A percentile compares a stretch with the other conserved stretches of the same genome.
These are phyloP conservation scores for Mya arenaria DNA, from an alignment of 1,140 invertebrate genomes.

Conservation along the genomic window DNA sequence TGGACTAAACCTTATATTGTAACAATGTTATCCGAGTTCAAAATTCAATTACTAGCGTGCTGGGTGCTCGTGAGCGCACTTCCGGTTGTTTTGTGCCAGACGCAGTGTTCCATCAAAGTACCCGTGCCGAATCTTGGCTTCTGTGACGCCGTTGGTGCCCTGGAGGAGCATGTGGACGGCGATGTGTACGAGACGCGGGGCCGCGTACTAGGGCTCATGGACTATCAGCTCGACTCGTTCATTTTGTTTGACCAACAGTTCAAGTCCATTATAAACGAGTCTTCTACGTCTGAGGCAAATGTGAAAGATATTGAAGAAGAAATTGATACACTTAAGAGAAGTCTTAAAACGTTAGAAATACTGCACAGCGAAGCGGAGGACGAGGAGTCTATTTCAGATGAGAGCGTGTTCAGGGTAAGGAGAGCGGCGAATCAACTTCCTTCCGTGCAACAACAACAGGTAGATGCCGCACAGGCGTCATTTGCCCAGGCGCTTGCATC, in stretches of 20 bases:
- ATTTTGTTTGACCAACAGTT: slow-evolving; percentile 26
- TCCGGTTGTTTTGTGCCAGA: too few species aligned
- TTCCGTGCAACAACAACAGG: not conserved
- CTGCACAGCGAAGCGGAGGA: not conserved
- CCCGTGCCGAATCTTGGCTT: slow-evolving; percentile 26
- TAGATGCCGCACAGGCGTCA: slow-evolving; percentile 18
- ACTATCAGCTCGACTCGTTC: slow-evolving; percentile 14
- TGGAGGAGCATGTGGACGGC: slow-evolving; percentile 30
- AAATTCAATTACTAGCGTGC: too few species aligned
- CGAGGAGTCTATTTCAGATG: not conserved
- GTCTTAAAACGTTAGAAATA: not conserved
- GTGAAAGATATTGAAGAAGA: slow-evolving; percentile 30
- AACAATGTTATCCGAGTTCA: too few species aligned
- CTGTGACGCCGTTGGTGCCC: slow-evolving; percentile 32
- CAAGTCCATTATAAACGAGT: not conserved
- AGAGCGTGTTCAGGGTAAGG: not conserved
- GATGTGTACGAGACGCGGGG: slow-evolving; percentile 39
- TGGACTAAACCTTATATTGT: too few species aligned
- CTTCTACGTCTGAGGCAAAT: not conserved
- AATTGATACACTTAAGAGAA: slow-evolving; percentile 21
- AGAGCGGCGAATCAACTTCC: not conserved
- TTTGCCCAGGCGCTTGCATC: slow-evolving; percentile 13
- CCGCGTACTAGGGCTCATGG: slow-evolving; percentile 1
- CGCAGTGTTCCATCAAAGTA: slow-evolving; percentile 27
- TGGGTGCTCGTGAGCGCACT: too few species aligned